Base-by-base conservation (phyloP, 1,140 invertebrate species). In the Eriosoma lanigerum region DNA sequence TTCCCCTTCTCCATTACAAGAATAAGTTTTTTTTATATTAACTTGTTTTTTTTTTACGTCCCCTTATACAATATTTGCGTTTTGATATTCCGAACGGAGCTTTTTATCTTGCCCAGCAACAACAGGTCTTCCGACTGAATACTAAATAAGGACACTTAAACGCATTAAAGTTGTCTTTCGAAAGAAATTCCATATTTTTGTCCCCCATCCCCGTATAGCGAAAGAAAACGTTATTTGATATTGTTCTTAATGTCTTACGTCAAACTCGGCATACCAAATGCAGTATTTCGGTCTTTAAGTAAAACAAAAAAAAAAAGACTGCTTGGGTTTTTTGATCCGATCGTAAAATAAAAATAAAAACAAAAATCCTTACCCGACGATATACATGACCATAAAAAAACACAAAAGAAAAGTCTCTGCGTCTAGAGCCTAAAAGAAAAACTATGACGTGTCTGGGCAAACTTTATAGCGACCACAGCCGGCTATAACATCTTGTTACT, bases 131-230 rank as follows among this genome's bases (percentile, higher is more conserved):
- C 75, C 75, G 75, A 56, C 75, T 78, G 75, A 78, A 78, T 78
- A 78, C 75, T 78, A 78, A 78, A 78, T 78, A 78, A 78, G 75
- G 54, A 78, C 54, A 78, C 75, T 78, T 78, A 78, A 78, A 78
- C 75, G 75, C 75, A 78, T 78, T 78, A 78, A 78, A 78, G 75
- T 78, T 60, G 75, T 78, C 75, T 78, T 78, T 78, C n/a, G 38
- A 78, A 78, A 78, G 75, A 78, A 78, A 78, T 78, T 78, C 75
- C 75, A 78, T 78, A 78, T 78, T 78, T 78, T 78, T 29, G 54
- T 78, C 13, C 19, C 75, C 56, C 21, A 38, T 46, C 3, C 56
- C 32, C n/a, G n/a, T 10, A n/a, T n/a, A 10, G 52, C 32, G 10
- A 26, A 38, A 46, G 15, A 58, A 66, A 66, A 78, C 56, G 75